Conservation (phyloP, 2,888 invertebrate species). For the Synergus itoensis region DNA sequence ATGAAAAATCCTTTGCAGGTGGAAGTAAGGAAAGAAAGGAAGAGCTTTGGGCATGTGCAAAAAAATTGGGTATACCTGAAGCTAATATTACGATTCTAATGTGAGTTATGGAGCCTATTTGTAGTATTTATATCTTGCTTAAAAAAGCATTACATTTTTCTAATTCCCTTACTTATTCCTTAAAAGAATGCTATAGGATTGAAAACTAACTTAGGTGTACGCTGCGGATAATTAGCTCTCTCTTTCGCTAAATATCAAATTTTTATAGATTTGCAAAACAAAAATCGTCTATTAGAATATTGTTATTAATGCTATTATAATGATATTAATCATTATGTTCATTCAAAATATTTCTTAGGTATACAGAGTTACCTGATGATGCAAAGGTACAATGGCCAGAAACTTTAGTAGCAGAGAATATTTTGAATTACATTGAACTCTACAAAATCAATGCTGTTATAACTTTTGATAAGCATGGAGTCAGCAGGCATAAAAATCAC, state of each 20-base stretch:
- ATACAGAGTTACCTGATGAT: constrained; percentile 87
- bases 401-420: constrained; percentile 82
- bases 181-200: background rate
- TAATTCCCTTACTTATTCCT: background rate
- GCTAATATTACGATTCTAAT: constrained; percentile 85
- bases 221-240: background rate
- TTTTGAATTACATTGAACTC: constrained; percentile 85
- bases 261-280: background rate
- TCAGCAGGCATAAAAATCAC: constrained; percentile 96
- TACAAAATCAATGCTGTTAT: constrained; percentile 91
- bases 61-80: constrained; percentile 87
- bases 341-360: constrained; percentile 78
- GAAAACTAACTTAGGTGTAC: background rate
- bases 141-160: background rate
- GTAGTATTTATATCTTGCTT: background rate
- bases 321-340: background rate
- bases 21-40: constrained; percentile 81
- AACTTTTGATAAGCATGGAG: constrained; percentile 96
- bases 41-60: constrained; percentile 91
- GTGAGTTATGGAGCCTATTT: constrained; percentile 64
- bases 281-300: background rate
- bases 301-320: too few relatives aligned
- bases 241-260: background rate
- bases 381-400: constrained; percentile 88
- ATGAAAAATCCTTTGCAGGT: constrained; percentile 61